Percentiles rank a stretch among this genome's conserved stretches.
Conservation (phyloP, 2,113 vertebrate species). For the Tautogolabrus adspersus region DNA sequence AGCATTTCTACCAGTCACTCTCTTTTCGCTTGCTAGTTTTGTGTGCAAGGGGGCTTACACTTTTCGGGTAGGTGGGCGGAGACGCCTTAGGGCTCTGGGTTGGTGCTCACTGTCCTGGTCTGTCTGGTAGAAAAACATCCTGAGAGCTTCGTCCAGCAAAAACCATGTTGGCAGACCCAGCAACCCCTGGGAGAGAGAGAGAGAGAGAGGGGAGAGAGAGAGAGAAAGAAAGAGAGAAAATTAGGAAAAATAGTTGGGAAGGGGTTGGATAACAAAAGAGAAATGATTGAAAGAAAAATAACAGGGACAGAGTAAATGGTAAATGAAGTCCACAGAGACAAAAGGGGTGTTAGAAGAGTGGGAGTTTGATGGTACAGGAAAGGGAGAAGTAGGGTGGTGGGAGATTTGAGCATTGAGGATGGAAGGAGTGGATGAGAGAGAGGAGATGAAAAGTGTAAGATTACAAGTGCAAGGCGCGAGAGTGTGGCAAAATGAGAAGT, state of each 20-base stretch:
- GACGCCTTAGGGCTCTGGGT: slow-evolving; percentile 88
- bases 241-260: neutral
- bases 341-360: slow-evolving; percentile 10
- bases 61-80: slow-evolving; percentile 88
- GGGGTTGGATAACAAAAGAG: slow-evolving; percentile 6
- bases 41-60: slow-evolving; percentile 72
- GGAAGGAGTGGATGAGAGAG: slow-evolving; percentile 32
- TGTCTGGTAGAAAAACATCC: slow-evolving; percentile 96
- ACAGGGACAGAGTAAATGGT: neutral
- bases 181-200: slow-evolving; percentile 73
- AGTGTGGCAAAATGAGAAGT: slow-evolving; percentile 49
- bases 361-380: slow-evolving; percentile 37
- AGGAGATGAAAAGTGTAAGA: slow-evolving; percentile 37
- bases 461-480: slow-evolving; percentile 46
- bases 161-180: slow-evolving; percentile 90
- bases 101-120: slow-evolving; percentile 86
- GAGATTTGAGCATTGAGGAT: slow-evolving; percentile 3
- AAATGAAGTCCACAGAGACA: neutral
- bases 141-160: slow-evolving; percentile 88
- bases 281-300: neutral
- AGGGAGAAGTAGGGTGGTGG: slow-evolving; percentile 21
- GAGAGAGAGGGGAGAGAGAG: slow-evolving; percentile 11
- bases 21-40: neutral
- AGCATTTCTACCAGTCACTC: neutral
- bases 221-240: neutral